Evolutionary conservation across 2,797 vertebrate genomes (phyloP).

Genomic region (Sebastes nivosus): DNA sequence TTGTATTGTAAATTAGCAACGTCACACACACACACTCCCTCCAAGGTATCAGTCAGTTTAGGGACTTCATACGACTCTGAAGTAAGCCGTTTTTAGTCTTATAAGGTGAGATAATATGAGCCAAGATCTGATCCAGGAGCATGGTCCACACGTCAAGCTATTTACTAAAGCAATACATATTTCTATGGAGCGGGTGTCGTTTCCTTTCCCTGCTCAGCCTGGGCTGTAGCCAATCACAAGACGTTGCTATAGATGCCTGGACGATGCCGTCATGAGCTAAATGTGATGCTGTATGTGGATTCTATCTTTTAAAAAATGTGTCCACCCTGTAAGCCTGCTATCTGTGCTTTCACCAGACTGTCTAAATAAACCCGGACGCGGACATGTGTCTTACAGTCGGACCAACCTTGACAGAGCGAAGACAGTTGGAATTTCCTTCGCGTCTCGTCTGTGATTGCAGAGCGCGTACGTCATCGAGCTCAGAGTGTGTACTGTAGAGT

Average conservation of each 20-base stretch:
- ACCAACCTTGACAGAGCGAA: conserved; percentile 27
- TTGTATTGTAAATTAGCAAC: neutral
- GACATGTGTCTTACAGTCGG: conserved; percentile 18
- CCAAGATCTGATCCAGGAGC: neutral
- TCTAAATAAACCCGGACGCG: conserved; percentile 16
- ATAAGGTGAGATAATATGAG: neutral
- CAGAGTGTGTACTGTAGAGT: neutral
- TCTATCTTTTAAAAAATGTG: neutral
- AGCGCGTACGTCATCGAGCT: neutral
- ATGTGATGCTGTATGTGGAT: neutral
- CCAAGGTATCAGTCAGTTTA: neutral
- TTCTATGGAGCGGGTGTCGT: neutral
- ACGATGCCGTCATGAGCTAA: conserved; percentile 32
- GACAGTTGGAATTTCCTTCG: conserved; percentile 33
- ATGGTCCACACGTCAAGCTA: neutral
- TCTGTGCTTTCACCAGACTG: neutral
- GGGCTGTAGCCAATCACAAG: neutral
- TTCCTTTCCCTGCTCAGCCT: neutral
- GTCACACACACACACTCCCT: neutral
- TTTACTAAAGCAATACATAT: neutral
- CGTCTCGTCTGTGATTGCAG: conserved; percentile 13
- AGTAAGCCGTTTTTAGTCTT: no score
- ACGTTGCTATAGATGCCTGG: neutral
- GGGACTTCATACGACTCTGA: neutral
- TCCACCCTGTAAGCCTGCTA: conserved; percentile 14